Evolutionary conservation across 2,888 invertebrate species (phyloP).

Genomic region (Parelbella ahira): DNA sequence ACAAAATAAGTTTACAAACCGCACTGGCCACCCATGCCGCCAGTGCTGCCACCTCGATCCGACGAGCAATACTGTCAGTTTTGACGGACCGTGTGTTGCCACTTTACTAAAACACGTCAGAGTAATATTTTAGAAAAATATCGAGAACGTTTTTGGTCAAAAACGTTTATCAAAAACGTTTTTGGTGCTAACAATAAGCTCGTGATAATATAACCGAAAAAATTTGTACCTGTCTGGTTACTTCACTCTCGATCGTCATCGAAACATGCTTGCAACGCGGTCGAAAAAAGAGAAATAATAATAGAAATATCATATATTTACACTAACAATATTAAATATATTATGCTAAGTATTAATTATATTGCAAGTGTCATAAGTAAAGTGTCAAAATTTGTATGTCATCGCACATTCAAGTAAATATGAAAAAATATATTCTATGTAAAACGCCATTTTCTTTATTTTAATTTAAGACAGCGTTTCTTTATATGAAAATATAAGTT

Average conservation of each 20-base stretch:
- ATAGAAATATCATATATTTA: slow-evolving; percentile 52
- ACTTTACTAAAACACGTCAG: slow-evolving; percentile 21
- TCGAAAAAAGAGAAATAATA: slow-evolving; percentile 39
- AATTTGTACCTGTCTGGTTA: slow-evolving; percentile 30
- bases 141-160: slow-evolving; percentile 34
- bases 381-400: slow-evolving; percentile 43
- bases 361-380: slow-evolving; percentile 70
- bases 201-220: slow-evolving; percentile 35
- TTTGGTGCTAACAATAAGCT: slow-evolving; percentile 50
- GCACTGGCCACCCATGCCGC: slow-evolving; percentile 3
- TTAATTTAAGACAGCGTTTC: slow-evolving; percentile 53
- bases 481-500: slow-evolving; percentile 68
- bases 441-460: slow-evolving; percentile 46
- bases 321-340: slow-evolving; percentile 45
- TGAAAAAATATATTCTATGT: slow-evolving; percentile 71
- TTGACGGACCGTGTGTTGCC: slow-evolving; percentile 12
- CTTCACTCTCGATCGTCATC: slow-evolving; percentile 20
- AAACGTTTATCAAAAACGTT: no score
- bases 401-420: slow-evolving; percentile 40
- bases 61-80: slow-evolving; percentile 14
- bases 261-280: background rate
- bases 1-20: slow-evolving; percentile 22
- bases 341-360: slow-evolving; percentile 52
- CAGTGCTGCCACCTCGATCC: slow-evolving; percentile 7
- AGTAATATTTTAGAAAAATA: slow-evolving; percentile 37